Evolutionary conservation across 2,797 vertebrate species (phyloP), one percentile per base, ranked within the genome.

Genomic region (Otolemur crassicaudatus): DNA sequence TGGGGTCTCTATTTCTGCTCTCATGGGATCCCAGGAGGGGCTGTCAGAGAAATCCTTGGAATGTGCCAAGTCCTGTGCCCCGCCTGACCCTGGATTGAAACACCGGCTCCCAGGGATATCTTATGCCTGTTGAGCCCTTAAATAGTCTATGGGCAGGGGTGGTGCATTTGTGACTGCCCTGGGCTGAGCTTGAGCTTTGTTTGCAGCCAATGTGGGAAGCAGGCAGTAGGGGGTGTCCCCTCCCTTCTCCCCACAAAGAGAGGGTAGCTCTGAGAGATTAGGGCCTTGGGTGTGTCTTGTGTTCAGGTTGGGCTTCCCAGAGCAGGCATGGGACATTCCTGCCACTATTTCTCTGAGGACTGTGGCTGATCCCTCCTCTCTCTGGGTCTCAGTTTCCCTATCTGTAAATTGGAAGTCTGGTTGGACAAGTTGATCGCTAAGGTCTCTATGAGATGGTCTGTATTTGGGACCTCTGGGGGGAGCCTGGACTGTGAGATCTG

Each of bases 211-310:
- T 16, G 7, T 0, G 19, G 91, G 83, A 75, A 56, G 63, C 12
- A 87, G 75, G 70, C 25, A 79, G 63, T 17, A 43, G 72, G 56
- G 0, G 17, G 46, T 23, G 27, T 2, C 5, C 46, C 72, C 85
- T 65, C 72, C 43, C 69, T 75, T 53, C 7, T 43, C 16, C 12
- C 46, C 40, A 58, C 29, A 61, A 49, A 79, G 76, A 72, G 53
- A 95, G 69, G 87, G n/a, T 7, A 16, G 53, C 23, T 92, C 84
- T 84, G 72, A 10, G 37, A 92, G 92, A 92, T 80, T 72, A 91
- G 61, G 83, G 34, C 23, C 43, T 10, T 49, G 81, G 92, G 85
- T 0, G n/a, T 91, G 87, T 49, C 43, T 34, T 19, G 7, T n/a
- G 81, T 9, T 83, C 2, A n/a, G 73, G 73, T 22, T 37, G 49